Percentiles rank a stretch among this genome's conserved stretches.
phyloP scores from a whole-genome alignment of 1,140 invertebrate genomes.

The Rhagoletis pomonella region DNA sequence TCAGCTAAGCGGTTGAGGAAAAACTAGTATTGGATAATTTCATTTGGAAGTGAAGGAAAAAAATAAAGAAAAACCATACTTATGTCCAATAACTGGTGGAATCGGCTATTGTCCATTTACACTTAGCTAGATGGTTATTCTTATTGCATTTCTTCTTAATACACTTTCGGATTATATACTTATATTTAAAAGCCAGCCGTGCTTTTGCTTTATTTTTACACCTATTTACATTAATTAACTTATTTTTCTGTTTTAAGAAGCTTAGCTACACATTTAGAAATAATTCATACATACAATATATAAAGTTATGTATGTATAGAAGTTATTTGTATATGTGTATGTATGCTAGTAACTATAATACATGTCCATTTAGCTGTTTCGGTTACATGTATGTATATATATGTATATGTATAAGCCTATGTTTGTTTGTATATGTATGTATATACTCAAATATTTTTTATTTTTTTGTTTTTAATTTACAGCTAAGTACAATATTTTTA shows the following conservation, averaged over 20 bases:
- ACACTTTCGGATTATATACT: not conserved
- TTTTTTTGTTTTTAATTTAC: not conserved
- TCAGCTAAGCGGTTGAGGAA: too few species aligned
- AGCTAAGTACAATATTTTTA: not conserved
- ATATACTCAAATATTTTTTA: not conserved
- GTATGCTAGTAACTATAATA: slow-evolving; percentile 16
- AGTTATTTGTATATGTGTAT: not conserved
- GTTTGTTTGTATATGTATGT: not conserved
- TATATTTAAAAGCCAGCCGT: not conserved
- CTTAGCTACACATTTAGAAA: slow-evolving; percentile 50
- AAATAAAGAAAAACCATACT: too few species aligned
- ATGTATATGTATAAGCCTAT: not conserved
- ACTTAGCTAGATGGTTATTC: not conserved
- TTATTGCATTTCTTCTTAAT: too few species aligned
- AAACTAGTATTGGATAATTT: too few species aligned
- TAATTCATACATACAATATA: slow-evolving; percentile 25
- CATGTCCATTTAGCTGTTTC: not conserved
- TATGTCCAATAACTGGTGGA: not conserved
- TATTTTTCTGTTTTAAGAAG: not conserved
- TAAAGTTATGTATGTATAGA: slow-evolving; percentile 31
- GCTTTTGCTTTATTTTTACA: not conserved
- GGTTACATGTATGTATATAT: not conserved
- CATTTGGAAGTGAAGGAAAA: too few species aligned
- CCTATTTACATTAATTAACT: not conserved
- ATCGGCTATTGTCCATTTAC: slow-evolving; percentile 15